Percentiles rank a stretch among this genome's conserved stretches.
Evolutionary conservation across 2,888 invertebrate genomes (phyloP).

Genomic region (Eremobia ochroleuca): DNA sequence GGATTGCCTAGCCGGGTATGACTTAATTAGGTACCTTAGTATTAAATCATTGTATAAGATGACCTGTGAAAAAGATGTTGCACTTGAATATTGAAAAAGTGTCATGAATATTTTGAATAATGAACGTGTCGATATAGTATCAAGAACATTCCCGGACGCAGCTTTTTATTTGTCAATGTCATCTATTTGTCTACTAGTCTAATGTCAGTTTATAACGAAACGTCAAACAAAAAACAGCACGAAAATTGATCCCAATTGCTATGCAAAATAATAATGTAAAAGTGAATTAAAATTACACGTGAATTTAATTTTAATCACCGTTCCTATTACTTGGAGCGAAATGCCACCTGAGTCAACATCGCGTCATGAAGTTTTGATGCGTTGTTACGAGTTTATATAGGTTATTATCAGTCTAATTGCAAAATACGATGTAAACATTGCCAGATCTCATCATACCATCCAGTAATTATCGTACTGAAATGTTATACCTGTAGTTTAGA

Average conservation of each 20-base stretch:
- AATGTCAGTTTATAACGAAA: conserved; percentile 38
- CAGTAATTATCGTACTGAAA: conserved; percentile 9
- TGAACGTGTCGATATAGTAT: conserved; percentile 44
- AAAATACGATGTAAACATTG: conserved; percentile 43
- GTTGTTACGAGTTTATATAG: conserved; percentile 24
- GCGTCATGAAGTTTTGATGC: conserved; percentile 27
- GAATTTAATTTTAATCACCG: conserved; percentile 7
- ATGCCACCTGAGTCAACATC: conserved; percentile 48
- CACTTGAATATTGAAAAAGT: conserved; percentile 6
- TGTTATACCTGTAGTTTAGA: background rate
- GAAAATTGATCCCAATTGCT: background rate
- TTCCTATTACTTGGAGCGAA: conserved; percentile 6
- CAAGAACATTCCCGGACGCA: conserved; percentile 58
- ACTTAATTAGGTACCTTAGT: conserved; percentile 67
- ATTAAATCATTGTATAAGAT: conserved; percentile 26
- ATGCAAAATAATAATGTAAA: conserved; percentile 2
- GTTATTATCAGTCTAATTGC: conserved; percentile 32
- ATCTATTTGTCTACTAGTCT: conserved; percentile 18
- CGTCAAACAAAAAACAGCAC: conserved; percentile 40
- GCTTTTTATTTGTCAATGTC: conserved; percentile 64
- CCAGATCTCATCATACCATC: conserved; percentile 18
- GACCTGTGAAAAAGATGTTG: conserved; percentile 1
- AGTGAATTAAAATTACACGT: conserved; percentile 27
- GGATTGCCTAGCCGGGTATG: conserved; percentile 87
- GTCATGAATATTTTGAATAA: conserved; percentile 20